Conservation (phyloP, 2,797 vertebrate species). For the Micrastur ruficollis region DNA sequence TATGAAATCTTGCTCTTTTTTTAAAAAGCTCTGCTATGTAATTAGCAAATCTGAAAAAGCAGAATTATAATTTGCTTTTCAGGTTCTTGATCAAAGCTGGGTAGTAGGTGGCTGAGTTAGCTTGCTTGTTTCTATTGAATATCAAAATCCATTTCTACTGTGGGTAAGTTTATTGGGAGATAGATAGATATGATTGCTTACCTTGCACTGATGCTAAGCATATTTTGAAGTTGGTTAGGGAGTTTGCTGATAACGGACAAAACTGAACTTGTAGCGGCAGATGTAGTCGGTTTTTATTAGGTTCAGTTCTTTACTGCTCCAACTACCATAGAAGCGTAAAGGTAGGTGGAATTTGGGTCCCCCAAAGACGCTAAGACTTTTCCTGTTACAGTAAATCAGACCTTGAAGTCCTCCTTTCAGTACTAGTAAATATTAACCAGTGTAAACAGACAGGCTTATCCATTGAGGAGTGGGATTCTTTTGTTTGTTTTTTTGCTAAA, state of each 20-base stretch:
- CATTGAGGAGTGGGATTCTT: accelerated
- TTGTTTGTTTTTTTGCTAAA: neutral
- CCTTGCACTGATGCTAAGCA: neutral
- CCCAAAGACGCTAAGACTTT: neutral
- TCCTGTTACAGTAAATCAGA: neutral
- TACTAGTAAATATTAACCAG: neutral
- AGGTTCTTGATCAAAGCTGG: neutral
- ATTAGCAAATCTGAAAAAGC: neutral
- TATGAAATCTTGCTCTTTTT: neutral
- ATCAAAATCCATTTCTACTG: neutral
- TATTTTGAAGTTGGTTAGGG: neutral
- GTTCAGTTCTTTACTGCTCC: neutral
- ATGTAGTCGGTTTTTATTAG: neutral
- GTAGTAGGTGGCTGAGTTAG: neutral
- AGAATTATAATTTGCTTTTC: neutral
- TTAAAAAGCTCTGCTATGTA: neutral
- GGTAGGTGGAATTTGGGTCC: neutral
- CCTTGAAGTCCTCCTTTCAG: neutral
- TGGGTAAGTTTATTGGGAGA: neutral
- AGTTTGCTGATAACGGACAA: neutral
- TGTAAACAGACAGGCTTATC: neutral
- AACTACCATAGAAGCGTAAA: neutral
- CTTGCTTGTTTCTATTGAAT: neutral
- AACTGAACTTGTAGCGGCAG: neutral
- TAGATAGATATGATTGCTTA: neutral